Base-by-base conservation (phyloP, 2,888 invertebrate species). In the Nomada goodeniana region DNA sequence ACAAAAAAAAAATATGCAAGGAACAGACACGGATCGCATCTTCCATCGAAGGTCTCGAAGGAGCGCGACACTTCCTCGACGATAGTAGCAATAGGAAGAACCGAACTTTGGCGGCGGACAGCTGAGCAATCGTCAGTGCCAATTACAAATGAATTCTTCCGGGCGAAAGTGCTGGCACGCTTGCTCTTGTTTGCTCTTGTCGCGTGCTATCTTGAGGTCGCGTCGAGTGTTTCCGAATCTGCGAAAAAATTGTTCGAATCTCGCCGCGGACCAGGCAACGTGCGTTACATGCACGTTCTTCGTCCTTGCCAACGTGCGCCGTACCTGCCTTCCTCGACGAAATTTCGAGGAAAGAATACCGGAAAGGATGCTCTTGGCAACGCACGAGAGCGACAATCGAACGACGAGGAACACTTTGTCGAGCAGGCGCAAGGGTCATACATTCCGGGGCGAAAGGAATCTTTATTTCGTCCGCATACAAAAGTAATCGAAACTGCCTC, bases 71-170 rank as follows among this genome's bases (percentile, higher is more conserved):
- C 42, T 91, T 90, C 82, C 90, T 91, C 55, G 90, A 87, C 36
- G 85, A 75, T 91, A 90, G 15, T 79, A 69, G 80, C 93, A 93
- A 67, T 91, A 90, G 0, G 90, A 91, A 60, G 92, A 93, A 47
- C 89, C 88, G 70, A 92, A 93, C 11, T 91, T 85, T 13, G 91
- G 91, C 50, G 88, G 84, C 63, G 77, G 75, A 2, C 85, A 85
- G 44, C 88, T 86, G 26, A 88, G 88, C 68, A 68, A 79, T 64
- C 86, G 90, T 23, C 83, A 36, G 29, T 89, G 89, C 2, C 86
- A 82, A 13, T 82, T 36, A 81, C n/a, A 89, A 83, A 79, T 88
- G 89, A 79, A 1, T 87, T 89, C 85, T 87, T 90, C 73, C 88
- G 74, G 76, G 78, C 88, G 83, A 87, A 89, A 18, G 70, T 80